Conservation (phyloP, 2,113 vertebrate species). For the Leucopsar rothschildi region DNA sequence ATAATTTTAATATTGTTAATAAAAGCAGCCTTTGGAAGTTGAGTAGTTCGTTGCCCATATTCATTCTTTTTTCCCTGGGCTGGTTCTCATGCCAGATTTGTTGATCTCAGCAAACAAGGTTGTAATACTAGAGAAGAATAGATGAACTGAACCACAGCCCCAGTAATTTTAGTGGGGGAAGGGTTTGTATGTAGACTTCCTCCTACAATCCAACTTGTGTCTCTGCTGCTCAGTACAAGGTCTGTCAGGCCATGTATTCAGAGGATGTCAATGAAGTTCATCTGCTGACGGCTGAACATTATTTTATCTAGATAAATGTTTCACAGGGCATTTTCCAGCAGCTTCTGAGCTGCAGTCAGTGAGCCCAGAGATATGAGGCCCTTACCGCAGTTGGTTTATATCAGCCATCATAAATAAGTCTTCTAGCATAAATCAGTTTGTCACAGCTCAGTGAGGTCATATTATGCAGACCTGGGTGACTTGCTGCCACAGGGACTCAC, state of each 20-base stretch:
- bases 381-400: background rate
- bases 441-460: accelerated
- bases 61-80: background rate
- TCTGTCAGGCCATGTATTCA: background rate
- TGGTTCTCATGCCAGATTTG: background rate
- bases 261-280: background rate
- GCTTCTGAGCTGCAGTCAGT: background rate
- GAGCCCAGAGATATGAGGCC: background rate
- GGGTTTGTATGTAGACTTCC: background rate
- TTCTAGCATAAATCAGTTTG: background rate
- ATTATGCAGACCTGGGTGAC: background rate
- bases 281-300: background rate
- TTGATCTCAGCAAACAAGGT: background rate
- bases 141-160: background rate
- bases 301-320: slow-evolving; percentile 13
- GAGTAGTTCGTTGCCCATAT: background rate
- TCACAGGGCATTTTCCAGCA: slow-evolving; percentile 2
- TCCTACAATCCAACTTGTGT: background rate
- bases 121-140: background rate
- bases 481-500: background rate
- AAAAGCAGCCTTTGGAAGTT: background rate
- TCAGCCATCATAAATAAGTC: background rate
- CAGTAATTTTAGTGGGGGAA: background rate
- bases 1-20: background rate
- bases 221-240: background rate